phyloP scores from a whole-genome alignment of 2,888 invertebrate genomes.

The Luffia ferchaultella region DNA sequence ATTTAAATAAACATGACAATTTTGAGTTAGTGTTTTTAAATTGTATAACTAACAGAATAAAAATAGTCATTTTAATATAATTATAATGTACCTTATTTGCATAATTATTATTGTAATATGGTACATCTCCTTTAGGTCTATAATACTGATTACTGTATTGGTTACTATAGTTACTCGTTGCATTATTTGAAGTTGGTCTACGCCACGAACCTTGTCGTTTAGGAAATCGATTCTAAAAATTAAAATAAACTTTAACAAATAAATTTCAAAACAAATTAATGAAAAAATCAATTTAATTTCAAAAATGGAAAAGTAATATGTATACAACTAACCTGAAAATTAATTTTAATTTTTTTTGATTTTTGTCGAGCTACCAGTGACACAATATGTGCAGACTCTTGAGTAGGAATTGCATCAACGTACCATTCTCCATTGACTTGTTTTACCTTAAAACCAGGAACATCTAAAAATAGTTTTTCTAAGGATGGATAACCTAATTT shows the following conservation, averaged over 20 bases:
- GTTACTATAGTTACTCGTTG: slow-evolving; percentile 36
- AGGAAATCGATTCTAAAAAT: slow-evolving; percentile 50
- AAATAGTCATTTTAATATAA: too few species aligned
- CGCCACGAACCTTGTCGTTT: slow-evolving; percentile 54
- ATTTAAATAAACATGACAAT: too few species aligned
- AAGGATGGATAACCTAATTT: slow-evolving; percentile 66
- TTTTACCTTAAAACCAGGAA: slow-evolving; percentile 64
- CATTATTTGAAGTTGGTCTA: slow-evolving; percentile 35
- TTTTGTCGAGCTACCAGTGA: slow-evolving; percentile 58
- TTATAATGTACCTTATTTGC: slow-evolving; percentile 29
- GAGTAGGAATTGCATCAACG: slow-evolving; percentile 65
- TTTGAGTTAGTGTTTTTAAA: too few species aligned
- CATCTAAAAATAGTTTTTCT: slow-evolving; percentile 65
- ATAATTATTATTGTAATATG: slow-evolving; percentile 31
- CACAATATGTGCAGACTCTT: slow-evolving; percentile 68
- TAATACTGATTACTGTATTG: slow-evolving; percentile 51
- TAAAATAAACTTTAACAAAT: slow-evolving; percentile 11
- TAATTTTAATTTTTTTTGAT: slow-evolving; percentile 44
- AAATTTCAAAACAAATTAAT: not conserved
- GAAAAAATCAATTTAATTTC: not conserved
- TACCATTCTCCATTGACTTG: slow-evolving; percentile 59
- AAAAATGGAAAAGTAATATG: not conserved
- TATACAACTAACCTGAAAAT: slow-evolving; percentile 31
- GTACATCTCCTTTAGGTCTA: slow-evolving; percentile 32
- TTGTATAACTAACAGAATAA: too few species aligned